Conservation (phyloP, 1,140 invertebrate species). For the Drosophila baimaii region DNA sequence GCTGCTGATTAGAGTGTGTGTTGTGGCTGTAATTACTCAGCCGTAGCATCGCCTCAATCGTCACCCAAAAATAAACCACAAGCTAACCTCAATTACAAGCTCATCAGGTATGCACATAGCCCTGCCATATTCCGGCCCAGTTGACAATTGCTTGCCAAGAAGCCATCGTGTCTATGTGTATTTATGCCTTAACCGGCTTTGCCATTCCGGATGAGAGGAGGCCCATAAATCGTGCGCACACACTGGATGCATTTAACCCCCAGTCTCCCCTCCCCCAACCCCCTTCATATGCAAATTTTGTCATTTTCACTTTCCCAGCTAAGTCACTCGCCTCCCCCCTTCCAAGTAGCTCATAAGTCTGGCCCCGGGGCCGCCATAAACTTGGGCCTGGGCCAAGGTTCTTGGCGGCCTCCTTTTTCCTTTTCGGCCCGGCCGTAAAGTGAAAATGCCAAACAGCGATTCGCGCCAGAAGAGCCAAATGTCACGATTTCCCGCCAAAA, state of each 20-base stretch:
- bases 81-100: conserved; percentile 53
- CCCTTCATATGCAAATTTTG: conserved; percentile 58
- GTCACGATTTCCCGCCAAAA: conserved; percentile 43
- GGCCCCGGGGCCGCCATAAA: conserved; percentile 36
- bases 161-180: conserved; percentile 26
- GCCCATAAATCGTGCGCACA: conserved; percentile 55
- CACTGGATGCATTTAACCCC: conserved; percentile 66
- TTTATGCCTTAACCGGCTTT: conserved; percentile 34
- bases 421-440: conserved; percentile 23
- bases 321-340: conserved; percentile 32
- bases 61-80: conserved; percentile 41
- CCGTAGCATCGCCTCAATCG: conserved; percentile 6
- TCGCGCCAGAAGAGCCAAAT: conserved; percentile 34
- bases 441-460: conserved; percentile 28
- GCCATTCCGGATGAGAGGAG: conserved; percentile 23
- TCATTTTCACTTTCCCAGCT: conserved; percentile 54
- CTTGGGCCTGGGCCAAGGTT: conserved; percentile 54
- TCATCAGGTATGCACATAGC: conserved; percentile 54
- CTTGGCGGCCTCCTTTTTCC: conserved; percentile 10
- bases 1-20: conserved; percentile 16
- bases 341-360: conserved; percentile 34
- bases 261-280: conserved; percentile 3
- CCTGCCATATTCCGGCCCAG: conserved; percentile 20
- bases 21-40: conserved; percentile 29
- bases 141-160: conserved; percentile 44